Evolutionary conservation across 2,888 invertebrate species (phyloP).

Genomic region (Rhabditophanes sp.): DNA sequence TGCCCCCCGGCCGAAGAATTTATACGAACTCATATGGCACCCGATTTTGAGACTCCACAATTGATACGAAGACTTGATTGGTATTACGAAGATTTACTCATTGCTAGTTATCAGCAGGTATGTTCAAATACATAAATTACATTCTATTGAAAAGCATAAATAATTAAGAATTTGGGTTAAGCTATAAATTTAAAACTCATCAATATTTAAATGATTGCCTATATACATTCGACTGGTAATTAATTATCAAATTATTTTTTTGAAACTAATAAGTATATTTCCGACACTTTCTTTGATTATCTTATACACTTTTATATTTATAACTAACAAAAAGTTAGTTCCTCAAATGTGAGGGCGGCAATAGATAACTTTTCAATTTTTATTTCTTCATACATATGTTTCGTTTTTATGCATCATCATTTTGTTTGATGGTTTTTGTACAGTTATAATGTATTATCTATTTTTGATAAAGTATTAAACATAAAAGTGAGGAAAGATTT

Average conservation of each 20-base stretch:
- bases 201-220: background rate
- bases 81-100: conserved; percentile 34
- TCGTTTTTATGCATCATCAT: too few relatives aligned
- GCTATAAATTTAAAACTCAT: background rate
- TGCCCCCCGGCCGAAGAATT: conserved; percentile 32
- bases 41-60: conserved; percentile 41
- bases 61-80: conserved; percentile 38
- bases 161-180: background rate
- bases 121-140: too few relatives aligned
- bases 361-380: too few relatives aligned
- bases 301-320: too few relatives aligned
- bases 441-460: conserved; percentile 1
- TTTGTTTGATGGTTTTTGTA: background rate
- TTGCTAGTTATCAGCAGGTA: conserved; percentile 36
- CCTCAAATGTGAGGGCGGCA: too few relatives aligned
- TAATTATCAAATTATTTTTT: conserved; percentile 1
- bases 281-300: conserved; percentile 15
- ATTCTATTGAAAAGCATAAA: too few relatives aligned
- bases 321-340: too few relatives aligned
- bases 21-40: conserved; percentile 41
- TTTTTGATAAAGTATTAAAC: background rate
- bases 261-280: background rate
- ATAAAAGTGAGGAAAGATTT: conserved; percentile 1
- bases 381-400: too few relatives aligned
- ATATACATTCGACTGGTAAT: background rate